Percentiles rank a stretch among this genome's conserved stretches.
These are phyloP conservation scores for Magallana gigas DNA, from an alignment of 1,140 invertebrate genomes.

Conservation along the genomic window DNA sequence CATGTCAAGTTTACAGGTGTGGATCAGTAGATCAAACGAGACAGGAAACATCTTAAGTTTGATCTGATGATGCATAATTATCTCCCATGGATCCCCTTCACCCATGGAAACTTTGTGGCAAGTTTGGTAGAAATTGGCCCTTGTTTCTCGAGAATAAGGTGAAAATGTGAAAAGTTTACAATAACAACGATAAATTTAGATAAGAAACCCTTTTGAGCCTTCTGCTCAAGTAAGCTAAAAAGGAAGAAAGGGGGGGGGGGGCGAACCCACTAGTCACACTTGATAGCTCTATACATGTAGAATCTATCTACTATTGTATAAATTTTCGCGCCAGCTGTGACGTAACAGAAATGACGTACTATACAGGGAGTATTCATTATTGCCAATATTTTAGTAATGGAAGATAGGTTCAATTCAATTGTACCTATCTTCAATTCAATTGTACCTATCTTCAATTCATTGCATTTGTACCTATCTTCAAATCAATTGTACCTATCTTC, in stretches of 20 bases:
- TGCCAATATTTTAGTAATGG: too few relatives aligned
- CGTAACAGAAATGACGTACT: too few relatives aligned
- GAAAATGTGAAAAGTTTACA: not conserved
- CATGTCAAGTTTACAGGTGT: not conserved
- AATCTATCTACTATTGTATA: too few relatives aligned
- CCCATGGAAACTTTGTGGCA: not conserved
- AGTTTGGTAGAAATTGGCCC: not conserved
- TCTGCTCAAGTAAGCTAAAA: not conserved
- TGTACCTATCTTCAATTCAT: too few relatives aligned
- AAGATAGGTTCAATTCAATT: too few relatives aligned
- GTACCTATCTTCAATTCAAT: too few relatives aligned
- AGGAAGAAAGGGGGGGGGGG: not conserved
- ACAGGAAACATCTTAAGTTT: not conserved
- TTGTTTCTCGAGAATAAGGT: not conserved
- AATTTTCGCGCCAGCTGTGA: too few relatives aligned
- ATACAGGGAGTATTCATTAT: too few relatives aligned
- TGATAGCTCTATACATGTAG: not conserved
- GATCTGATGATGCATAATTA: not conserved
- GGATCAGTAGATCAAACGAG: not conserved
- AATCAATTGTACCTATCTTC: too few relatives aligned
- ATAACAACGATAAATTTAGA: not conserved
- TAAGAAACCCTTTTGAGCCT: not conserved
- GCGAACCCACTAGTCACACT: constrained; percentile 1
- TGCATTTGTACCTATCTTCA: too few relatives aligned
- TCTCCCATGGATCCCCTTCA: not conserved